These are phyloP conservation scores for Poeciliopsis prolifica DNA, from an alignment of 2,113 vertebrate genomes.

Conservation along the genomic window DNA sequence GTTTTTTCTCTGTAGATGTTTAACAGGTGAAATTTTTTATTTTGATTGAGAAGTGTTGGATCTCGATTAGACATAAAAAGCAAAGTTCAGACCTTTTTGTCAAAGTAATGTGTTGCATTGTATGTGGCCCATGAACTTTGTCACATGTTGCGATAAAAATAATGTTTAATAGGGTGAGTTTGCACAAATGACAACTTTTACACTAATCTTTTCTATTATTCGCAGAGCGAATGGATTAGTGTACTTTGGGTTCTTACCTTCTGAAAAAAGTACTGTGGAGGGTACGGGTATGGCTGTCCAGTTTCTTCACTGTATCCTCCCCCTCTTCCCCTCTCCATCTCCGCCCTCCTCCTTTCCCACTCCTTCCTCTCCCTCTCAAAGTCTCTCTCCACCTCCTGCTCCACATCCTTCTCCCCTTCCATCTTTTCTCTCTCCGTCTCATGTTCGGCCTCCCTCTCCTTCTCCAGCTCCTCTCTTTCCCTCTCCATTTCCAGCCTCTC, in stretches of 20 bases:
- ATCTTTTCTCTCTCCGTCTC: conserved; percentile 7
- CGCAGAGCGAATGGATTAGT: not conserved
- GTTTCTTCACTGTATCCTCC: conserved; percentile 60
- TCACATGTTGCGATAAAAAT: not conserved
- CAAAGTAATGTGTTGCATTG: too few relatives aligned
- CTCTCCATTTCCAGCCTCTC: conserved; percentile 63
- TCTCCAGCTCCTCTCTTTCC: conserved; percentile 48
- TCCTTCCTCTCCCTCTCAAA: conserved; percentile 44
- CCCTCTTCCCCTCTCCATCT: conserved; percentile 28
- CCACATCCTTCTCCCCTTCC: conserved; percentile 37
- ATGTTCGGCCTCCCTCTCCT: conserved; percentile 30
- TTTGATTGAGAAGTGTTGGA: too few relatives aligned
- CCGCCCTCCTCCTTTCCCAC: conserved; percentile 17
- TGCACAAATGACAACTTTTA: too few relatives aligned
- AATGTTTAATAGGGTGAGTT: not conserved
- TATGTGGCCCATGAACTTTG: too few relatives aligned
- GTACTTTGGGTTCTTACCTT: conserved; percentile 67
- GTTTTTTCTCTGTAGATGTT: too few relatives aligned
- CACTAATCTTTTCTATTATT: too few relatives aligned
- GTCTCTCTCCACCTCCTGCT: conserved; percentile 17
- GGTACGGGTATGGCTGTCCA: conserved; percentile 55
- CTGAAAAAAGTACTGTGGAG: conserved; percentile 67
- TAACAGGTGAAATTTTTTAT: too few relatives aligned
- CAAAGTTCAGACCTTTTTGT: too few relatives aligned
- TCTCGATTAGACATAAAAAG: too few relatives aligned